Base-by-base conservation (phyloP, 2,797 vertebrate genomes). In the Chrysocyon brachyurus region DNA sequence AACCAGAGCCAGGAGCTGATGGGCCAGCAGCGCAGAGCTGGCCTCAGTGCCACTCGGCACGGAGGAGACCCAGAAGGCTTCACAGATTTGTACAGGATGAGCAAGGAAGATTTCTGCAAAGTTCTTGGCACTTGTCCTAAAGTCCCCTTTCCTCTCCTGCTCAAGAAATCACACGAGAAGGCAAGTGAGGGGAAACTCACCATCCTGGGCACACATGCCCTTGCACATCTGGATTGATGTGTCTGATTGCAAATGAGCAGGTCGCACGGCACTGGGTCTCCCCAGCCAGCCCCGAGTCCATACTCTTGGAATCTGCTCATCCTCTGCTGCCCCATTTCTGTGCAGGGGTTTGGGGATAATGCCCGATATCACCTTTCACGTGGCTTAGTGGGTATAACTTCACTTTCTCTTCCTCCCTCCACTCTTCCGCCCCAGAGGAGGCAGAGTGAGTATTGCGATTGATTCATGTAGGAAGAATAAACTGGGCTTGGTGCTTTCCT, bases 1-100 rank as follows among this genome's bases (percentile, higher is more conserved):
- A 82, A 10, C 5, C 87, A 36, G 68, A 87, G n/a, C 33, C 0
- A 15, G 2, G 33, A 57, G 7, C 68, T 21, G 14, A 15, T 40
- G 31, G 19, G 46, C 10, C 14, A 73, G 24, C 0, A 3, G 70
- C 24, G 24, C 14, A 17, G 1, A 15, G 64, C 56, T 3, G 1
- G 3, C n/a, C 40, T 52, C 81, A 17, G 0, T 5, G n/a, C 24
- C 46, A 49, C 0, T 12, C 17, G 9, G 31, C 54, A n/a, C 2
- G 21, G n/a, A 28, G 5, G 24, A 28, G 19, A 21, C 59, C 26
- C 7, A 77, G 61, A 82, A 64, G 86, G 5, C n/a, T 86, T 75
- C 26, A 26, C 12, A 6, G 49, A 7, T 5, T 19, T 5, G 5
- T 56, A 33, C 6, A 24, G 31, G 12, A 57, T 15, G 21, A 56